Base-by-base conservation (phyloP, 2,888 invertebrate genomes). In the Epistrophe grossulariae region DNA sequence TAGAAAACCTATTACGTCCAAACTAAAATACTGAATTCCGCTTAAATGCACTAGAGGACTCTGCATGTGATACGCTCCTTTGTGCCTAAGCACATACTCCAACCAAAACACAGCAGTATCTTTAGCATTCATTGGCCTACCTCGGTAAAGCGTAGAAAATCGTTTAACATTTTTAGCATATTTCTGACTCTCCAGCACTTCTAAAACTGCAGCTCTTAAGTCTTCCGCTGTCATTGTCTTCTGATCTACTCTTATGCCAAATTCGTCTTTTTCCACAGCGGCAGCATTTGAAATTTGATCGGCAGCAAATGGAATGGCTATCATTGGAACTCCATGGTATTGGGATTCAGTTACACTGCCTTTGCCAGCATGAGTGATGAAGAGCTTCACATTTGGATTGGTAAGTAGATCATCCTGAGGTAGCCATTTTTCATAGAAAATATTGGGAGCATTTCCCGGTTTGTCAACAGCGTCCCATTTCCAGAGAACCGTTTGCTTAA, bases 341-440 rank as follows among this genome's bases (percentile, higher is more conserved):
- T 94, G 93, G 0, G 95, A 94, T 91, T 96, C 96, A 89, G 94
- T 94, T 1, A 95, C 93, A 55, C 95, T 95, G 84, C 95, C 95
- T 79, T 95, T 93, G 5, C 95, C 96, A 7, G 95, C 95, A 89
- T 96, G 96, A 0, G 95, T 94, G 89, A 96, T 94, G 89, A 96
- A 96, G 0, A 95, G 90, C 90, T 93, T 94, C 13, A 94, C 89
- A 72, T 94, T 95, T 0, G 94, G 94, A 91, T 95, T 95, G 0
- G 94, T 94, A 91, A 96, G 91, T 52, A 96, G 94, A 88, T 95
- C 95, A 84, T 94, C 94, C 90, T 96, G 96, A 0, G 96, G 96
- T 45, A 96, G 90, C 96, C 96, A 96, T 88, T 95, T 94, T 79
- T 90, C 90, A 40, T 93, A 91, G 13, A 92, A 90, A 0, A 94